Percentiles rank a stretch among this genome's conserved stretches.
Evolutionary conservation across 2,888 invertebrate species (phyloP).

Genomic region (Cataglyphis rosenhaueri): DNA sequence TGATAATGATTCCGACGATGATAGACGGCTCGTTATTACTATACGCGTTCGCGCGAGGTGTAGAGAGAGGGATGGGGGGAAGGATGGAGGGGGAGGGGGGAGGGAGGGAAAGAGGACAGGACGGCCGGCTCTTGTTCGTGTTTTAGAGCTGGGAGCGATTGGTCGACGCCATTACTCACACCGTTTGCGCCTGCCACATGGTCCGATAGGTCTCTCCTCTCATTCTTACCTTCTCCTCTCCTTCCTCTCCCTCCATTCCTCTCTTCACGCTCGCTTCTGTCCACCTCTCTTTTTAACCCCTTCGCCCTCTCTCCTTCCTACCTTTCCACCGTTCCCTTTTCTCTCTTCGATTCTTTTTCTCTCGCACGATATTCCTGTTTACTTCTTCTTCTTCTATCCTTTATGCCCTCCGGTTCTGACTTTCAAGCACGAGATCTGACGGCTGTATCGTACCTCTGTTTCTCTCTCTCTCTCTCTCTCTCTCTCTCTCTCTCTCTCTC

Average conservation of each 20-base stretch:
- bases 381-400: slow-evolving; percentile 22
- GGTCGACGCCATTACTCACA: slow-evolving; percentile 80
- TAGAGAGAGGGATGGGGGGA: slow-evolving; percentile 8
- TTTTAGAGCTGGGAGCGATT: slow-evolving; percentile 78
- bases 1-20: slow-evolving; percentile 80
- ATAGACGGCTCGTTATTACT: slow-evolving; percentile 79
- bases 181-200: slow-evolving; percentile 83
- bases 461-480: background rate
- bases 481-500: too few relatives aligned
- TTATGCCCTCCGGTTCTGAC: slow-evolving; percentile 52
- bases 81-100: background rate
- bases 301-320: slow-evolving; percentile 7
- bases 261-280: slow-evolving; percentile 30
- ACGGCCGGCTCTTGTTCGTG: slow-evolving; percentile 72
- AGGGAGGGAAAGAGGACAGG: slow-evolving; percentile 48
- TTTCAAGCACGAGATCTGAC: slow-evolving; percentile 61
- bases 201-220: slow-evolving; percentile 74
- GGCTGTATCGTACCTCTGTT: slow-evolving; percentile 56
- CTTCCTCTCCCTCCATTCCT: slow-evolving; percentile 1
- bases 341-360: slow-evolving; percentile 14
- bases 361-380: slow-evolving; percentile 26
- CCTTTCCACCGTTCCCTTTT: background rate
- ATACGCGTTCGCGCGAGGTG: slow-evolving; percentile 62
- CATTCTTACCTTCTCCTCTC: slow-evolving; percentile 50
- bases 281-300: slow-evolving; percentile 17